Base-by-base conservation (phyloP, 2,797 vertebrate genomes). In the Platyrinchus mystaceus region DNA sequence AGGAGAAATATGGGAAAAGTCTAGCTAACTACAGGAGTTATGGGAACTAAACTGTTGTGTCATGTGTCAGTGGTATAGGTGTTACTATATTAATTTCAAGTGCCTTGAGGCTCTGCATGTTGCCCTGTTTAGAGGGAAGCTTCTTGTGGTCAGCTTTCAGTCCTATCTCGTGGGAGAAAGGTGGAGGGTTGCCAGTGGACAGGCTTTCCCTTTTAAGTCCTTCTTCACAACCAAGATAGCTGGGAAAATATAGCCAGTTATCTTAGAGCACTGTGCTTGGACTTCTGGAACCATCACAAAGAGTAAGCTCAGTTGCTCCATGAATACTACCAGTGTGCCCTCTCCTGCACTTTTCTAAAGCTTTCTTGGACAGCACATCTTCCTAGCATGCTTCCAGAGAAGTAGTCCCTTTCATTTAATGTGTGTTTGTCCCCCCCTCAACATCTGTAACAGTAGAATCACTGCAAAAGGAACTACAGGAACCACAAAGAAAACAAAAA, bases 291-390 rank as follows among this genome's bases (percentile, higher is more conserved):
- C 8, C 16, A 55, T 17, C 9, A 24, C 0, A 6, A 66, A 8
- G n/a, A 80, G 5, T 8, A 39, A 3, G 4, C 1, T 26, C 2
- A 7, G 20, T 4, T 1, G 0, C 9, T 20, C 15, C 0, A 0
- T 3, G 4, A 50, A n/a, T 49, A 14, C 11, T 58, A 8, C 21
- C 7, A 10, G 4, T 41, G 34, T 24, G n/a, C 8, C 17, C 9
- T 60, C 22, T 15, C 6, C 30, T 34, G 10, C 4, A 4, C 11
- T 74, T 60, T 52, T 36, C 37, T 46, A 21, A 56, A 62, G 10
- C 21, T 58, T 85, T 77, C 56, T 56, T 37, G 36, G 41, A 74
- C 6, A 23, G 12, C 18, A 58, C 5, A 28, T 3, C 3, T 80
- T 6, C 12, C 23, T 36, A 64, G n/a, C 11, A 30, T 34, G 23